phyloP scores from a whole-genome alignment of 2,113 vertebrate species.

The Calyptomena viridis region DNA sequence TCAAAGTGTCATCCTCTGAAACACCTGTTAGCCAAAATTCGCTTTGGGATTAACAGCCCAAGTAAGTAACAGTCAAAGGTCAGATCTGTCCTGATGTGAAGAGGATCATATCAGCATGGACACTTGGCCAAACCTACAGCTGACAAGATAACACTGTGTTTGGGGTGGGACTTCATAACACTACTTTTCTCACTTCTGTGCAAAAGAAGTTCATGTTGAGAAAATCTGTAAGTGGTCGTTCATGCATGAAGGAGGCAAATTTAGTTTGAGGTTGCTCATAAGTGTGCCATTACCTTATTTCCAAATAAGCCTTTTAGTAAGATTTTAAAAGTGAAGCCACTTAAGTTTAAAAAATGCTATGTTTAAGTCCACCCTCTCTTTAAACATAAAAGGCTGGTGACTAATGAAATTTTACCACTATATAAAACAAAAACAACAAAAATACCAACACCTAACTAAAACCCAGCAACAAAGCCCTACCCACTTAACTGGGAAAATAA shows the following conservation, averaged over 20 bases:
- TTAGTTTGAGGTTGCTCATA: not conserved
- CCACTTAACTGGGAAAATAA: not conserved
- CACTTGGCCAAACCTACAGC: not conserved
- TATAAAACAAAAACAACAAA: not conserved
- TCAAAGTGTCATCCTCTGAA: conserved; percentile 41
- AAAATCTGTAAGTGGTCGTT: not conserved
- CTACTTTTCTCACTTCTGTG: not conserved
- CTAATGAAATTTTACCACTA: not conserved
- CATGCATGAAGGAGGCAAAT: not conserved
- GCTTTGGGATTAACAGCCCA: conserved; percentile 10
- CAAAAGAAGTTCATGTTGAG: not conserved
- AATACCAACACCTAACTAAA: not conserved
- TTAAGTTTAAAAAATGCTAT: not conserved
- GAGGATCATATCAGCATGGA: not conserved
- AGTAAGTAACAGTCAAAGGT: conserved; percentile 48
- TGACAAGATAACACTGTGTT: not conserved
- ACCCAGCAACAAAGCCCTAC: not conserved
- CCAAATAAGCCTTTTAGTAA: not conserved
- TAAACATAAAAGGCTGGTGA: not conserved
- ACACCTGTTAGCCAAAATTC: conserved; percentile 42
- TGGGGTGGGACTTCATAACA: not conserved
- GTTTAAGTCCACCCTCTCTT: not conserved
- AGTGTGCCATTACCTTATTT: not conserved
- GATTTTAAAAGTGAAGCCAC: not conserved
- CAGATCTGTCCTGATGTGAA: not conserved